Conservation (phyloP, 2,113 vertebrate genomes). For the Haemorhous mexicanus region DNA sequence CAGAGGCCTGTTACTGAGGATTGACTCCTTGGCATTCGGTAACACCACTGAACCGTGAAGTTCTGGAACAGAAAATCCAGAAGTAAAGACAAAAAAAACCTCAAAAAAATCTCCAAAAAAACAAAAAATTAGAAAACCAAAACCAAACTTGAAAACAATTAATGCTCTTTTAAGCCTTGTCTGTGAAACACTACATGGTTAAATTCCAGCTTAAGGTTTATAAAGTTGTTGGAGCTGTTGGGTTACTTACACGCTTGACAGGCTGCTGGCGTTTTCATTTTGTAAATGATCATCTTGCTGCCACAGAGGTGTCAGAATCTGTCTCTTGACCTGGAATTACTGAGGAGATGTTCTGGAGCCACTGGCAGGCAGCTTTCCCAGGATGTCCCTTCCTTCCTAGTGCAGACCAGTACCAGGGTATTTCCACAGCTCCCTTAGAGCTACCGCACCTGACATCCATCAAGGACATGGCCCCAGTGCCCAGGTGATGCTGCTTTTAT, state of each 20-base stretch:
- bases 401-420: background rate
- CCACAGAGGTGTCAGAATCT: background rate
- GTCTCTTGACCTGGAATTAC: background rate
- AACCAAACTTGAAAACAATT: background rate
- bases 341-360: background rate
- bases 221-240: background rate
- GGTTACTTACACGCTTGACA: background rate
- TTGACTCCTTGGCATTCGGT: background rate
- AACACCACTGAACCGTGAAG: background rate
- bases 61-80: background rate
- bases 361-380: background rate
- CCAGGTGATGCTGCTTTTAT: background rate
- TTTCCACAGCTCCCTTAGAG: background rate
- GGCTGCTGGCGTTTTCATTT: background rate
- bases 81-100: background rate
- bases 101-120: background rate
- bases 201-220: background rate
- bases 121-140: too few species aligned
- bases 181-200: background rate
- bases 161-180: background rate
- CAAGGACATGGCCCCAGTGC: background rate
- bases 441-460: background rate
- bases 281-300: background rate
- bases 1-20: background rate
- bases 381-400: background rate